Evolutionary conservation across 1,140 invertebrate genomes (phyloP), one percentile per base, ranked within the genome.

Genomic region (Parapsyche elsis): DNA sequence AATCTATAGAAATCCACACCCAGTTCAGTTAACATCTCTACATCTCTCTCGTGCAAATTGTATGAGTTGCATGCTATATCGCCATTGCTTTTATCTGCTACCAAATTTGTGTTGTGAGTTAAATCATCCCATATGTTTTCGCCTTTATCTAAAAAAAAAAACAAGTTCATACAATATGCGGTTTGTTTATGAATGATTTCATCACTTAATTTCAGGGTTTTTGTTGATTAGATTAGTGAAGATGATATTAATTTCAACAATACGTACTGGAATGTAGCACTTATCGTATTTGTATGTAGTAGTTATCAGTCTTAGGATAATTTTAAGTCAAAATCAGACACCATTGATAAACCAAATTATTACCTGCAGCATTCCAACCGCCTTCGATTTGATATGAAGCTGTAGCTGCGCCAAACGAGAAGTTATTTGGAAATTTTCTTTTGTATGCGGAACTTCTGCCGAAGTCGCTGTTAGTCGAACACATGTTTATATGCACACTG

Each of bases 341-440:
- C 12, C 12, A 70, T 59, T 46, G 2, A 57, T n/a, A n/a, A n/a
- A n/a, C n/a, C n/a, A n/a, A n/a, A n/a, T n/a, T n/a, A 73, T 61
- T 86, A 90, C 91, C 91, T 84, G 89, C 88, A 70, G 85, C 88
- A 85, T 92, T 90, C 92, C 92, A 93, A 7, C 85, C 91, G 21
- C 92, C 92, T 88, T 93, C 92, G 16, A 93, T 87, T 87, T 93
- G 92, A 86, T 92, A 92, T 0, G 92, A 85, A 0, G 91, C 87
- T 0, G 91, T 89, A 0, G 90, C 88, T 12, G 88, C 84, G 26
- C 91, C 91, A 81, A 91, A 90, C 73, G 88, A 73, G 81, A 92
- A 92, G 70, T 86, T 86, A 16, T 86, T 80, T 16, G 92, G 91
- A 86, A 92, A 91, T 49, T 84, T 86, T 64, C 86, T 84, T 9